Evolutionary conservation across 2,113 vertebrate genomes (phyloP).

Genomic region (Ploceus nigricollis): DNA sequence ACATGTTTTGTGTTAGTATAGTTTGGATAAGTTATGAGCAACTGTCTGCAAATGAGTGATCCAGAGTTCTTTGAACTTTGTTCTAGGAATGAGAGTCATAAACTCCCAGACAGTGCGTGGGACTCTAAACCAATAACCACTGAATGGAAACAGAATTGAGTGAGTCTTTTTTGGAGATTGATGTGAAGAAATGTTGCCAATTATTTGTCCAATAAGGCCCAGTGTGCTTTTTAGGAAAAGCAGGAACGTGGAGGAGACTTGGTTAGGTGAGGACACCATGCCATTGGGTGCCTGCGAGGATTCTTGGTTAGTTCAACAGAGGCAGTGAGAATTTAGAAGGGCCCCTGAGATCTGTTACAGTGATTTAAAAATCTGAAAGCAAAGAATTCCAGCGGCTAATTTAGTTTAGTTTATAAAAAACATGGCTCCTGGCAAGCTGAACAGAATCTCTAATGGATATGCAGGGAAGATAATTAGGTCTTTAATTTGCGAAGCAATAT

Average conservation of each 20-base stretch:
- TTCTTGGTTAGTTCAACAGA: neutral
- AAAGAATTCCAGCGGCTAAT: neutral
- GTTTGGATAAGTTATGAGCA: neutral
- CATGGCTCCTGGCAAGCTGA: neutral
- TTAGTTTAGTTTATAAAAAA: slow-evolving; percentile 1
- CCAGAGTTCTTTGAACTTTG: neutral
- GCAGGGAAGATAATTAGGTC: slow-evolving; percentile 2
- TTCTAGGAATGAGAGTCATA: neutral
- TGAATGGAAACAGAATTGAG: neutral
- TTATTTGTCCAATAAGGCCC: neutral
- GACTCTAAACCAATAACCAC: neutral
- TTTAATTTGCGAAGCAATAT: neutral
- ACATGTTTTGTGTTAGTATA: neutral
- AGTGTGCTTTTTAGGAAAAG: neutral
- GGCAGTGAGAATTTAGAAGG: neutral
- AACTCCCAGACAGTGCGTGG: neutral
- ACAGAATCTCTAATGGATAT: neutral
- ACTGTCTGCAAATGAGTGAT: neutral
- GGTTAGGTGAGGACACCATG: neutral
- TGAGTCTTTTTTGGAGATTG: neutral
- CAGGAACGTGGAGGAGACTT: neutral
- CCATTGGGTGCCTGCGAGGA: neutral
- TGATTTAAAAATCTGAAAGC: neutral
- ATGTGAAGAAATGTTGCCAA: neutral
- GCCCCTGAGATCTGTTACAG: neutral